Conservation (phyloP, 2,888 invertebrate genomes). For the Ochropleura plecta region DNA sequence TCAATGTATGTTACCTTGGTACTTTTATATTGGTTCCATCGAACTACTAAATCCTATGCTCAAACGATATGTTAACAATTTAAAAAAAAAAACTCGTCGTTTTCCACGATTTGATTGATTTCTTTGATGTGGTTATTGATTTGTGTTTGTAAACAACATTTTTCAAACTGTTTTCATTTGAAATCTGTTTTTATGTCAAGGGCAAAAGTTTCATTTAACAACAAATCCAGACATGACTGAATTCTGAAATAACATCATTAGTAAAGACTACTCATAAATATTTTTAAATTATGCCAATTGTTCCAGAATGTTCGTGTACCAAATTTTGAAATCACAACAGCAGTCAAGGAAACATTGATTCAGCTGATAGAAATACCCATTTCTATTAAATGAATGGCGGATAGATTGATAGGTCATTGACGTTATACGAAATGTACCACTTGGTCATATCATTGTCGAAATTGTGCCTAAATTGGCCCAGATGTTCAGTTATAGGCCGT, state of each 20-base stretch:
- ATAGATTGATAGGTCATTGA: slow-evolving; percentile 80
- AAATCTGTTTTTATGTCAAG: slow-evolving; percentile 49
- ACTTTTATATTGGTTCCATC: not conserved
- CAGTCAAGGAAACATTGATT: slow-evolving; percentile 65
- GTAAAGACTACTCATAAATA: slow-evolving; percentile 34
- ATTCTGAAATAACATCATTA: slow-evolving; percentile 40
- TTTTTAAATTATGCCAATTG: slow-evolving; percentile 35
- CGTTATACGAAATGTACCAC: slow-evolving; percentile 74
- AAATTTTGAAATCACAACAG: slow-evolving; percentile 56
- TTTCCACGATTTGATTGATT: slow-evolving; percentile 25
- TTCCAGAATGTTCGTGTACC: slow-evolving; percentile 16
- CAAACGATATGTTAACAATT: slow-evolving; percentile 21
- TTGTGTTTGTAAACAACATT: slow-evolving; percentile 20
- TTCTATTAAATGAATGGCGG: slow-evolving; percentile 74
- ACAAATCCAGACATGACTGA: slow-evolving; percentile 23
- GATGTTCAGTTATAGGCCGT: slow-evolving; percentile 55
- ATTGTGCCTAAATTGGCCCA: slow-evolving; percentile 66
- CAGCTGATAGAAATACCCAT: slow-evolving; percentile 57
- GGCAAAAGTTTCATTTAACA: slow-evolving; percentile 13
- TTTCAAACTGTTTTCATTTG: slow-evolving; percentile 20
- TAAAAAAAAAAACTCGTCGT: not conserved
- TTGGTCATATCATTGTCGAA: slow-evolving; percentile 70
- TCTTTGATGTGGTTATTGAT: slow-evolving; percentile 49
- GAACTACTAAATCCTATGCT: slow-evolving; percentile 4
- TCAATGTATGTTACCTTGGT: not conserved